Evolutionary conservation across 1,140 invertebrate species (phyloP).

Genomic region (Magallana angulata): DNA sequence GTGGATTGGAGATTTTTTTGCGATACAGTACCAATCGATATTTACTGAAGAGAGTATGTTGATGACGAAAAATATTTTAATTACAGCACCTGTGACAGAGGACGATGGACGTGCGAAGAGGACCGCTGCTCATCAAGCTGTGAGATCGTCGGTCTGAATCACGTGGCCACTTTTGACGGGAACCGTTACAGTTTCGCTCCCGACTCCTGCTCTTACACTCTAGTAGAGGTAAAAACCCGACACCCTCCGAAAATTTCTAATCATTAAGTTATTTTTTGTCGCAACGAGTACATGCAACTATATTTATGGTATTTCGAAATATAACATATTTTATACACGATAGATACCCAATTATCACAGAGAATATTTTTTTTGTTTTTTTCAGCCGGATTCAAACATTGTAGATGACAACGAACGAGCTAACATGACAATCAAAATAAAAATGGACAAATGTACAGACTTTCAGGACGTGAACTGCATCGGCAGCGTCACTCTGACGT

Average conservation of each 20-base stretch:
- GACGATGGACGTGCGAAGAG: slow-evolving; percentile 52
- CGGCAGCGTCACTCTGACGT: slow-evolving; percentile 28
- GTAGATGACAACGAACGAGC: slow-evolving; percentile 9
- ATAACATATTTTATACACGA: too few relatives aligned
- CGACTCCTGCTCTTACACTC: slow-evolving; percentile 27
- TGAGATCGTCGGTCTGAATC: slow-evolving; percentile 41
- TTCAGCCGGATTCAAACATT: neutral
- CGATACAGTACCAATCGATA: too few relatives aligned
- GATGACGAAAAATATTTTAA: too few relatives aligned
- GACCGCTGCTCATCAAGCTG: slow-evolving; percentile 49
- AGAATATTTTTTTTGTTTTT: neutral
- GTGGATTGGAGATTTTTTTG: too few relatives aligned
- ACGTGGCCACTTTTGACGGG: slow-evolving; percentile 55
- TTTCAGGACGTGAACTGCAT: slow-evolving; percentile 36
- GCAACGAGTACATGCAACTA: too few relatives aligned
- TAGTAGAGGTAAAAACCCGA: slow-evolving; percentile 51
- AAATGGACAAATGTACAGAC: neutral
- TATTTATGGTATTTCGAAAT: too few relatives aligned
- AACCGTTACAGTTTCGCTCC: slow-evolving; percentile 46
- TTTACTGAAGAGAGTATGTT: too few relatives aligned
- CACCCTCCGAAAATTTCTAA: neutral
- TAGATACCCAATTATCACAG: too few relatives aligned
- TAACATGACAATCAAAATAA: slow-evolving; percentile 10
- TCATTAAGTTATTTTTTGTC: too few relatives aligned
- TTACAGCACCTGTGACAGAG: slow-evolving; percentile 54